Evolutionary conservation across 2,888 invertebrate genomes (phyloP).

Genomic region (Pammene aurita): DNA sequence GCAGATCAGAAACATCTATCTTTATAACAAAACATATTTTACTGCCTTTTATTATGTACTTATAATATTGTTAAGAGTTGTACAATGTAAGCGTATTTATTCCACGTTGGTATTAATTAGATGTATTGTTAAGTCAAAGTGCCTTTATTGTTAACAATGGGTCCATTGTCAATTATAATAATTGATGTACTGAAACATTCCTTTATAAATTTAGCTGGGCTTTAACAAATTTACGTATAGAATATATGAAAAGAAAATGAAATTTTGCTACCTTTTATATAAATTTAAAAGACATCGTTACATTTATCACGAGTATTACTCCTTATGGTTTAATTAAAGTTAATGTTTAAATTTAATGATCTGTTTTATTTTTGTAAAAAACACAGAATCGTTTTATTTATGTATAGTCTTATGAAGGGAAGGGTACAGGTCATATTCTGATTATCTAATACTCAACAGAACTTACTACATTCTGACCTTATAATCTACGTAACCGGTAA

Average conservation of each 20-base stretch:
- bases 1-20: constrained; percentile 14
- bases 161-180: constrained; percentile 70
- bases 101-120: constrained; percentile 57
- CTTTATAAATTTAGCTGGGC: constrained; percentile 64
- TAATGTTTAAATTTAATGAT: constrained; percentile 58
- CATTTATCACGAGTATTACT: constrained; percentile 77
- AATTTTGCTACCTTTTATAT: constrained; percentile 67
- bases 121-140: constrained; percentile 56
- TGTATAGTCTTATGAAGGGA: background rate
- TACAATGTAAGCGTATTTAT: constrained; percentile 53
- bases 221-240: constrained; percentile 55
- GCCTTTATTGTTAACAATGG: constrained; percentile 69
- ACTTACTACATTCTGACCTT: background rate
- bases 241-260: constrained; percentile 51
- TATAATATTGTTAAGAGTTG: constrained; percentile 61
- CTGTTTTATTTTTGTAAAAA: constrained; percentile 44
- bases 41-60: constrained; percentile 58
- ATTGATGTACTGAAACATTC: constrained; percentile 79
- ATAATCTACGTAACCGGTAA: background rate
- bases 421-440: constrained; percentile 1
- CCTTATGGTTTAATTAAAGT: constrained; percentile 71
- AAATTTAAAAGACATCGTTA: constrained; percentile 70
- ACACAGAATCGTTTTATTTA: background rate
- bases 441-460: background rate
- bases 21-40: constrained; percentile 48